Evolutionary conservation across 2,888 invertebrate species (phyloP).

Genomic region (Noctuana brunneofusca): DNA sequence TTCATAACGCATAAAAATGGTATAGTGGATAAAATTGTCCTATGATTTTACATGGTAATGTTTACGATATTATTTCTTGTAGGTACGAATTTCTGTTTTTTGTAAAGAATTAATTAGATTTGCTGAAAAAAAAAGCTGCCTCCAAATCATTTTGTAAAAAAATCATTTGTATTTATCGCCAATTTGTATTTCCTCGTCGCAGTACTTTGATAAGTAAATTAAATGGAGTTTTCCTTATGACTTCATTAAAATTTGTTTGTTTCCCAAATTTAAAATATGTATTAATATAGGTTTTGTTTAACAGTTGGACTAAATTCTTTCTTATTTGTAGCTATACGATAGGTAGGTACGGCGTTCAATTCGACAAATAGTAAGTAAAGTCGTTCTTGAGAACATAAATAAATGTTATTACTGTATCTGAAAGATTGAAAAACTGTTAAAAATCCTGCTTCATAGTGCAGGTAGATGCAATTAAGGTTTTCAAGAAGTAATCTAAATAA

Average conservation of each 20-base stretch:
- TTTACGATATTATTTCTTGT: not conserved
- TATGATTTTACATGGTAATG: no score
- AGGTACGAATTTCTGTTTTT: not conserved
- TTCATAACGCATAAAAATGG: no score
- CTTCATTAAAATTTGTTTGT: not conserved
- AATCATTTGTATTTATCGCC: no score
- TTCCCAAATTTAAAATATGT: not conserved
- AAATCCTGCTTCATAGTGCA: not conserved
- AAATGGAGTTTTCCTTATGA: not conserved
- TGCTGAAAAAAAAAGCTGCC: not conserved
- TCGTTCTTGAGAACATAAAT: not conserved
- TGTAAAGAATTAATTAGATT: not conserved
- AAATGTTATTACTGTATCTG: slow-evolving; percentile 7
- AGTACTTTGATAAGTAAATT: not conserved
- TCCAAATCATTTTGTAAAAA: not conserved
- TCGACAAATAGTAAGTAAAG: no score
- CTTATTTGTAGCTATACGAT: no score
- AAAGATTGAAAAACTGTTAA: slow-evolving; percentile 5
- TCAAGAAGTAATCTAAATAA: not conserved
- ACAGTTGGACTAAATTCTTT: not conserved
- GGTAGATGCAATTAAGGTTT: not conserved
- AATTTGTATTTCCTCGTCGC: not conserved
- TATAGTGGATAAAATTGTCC: no score
- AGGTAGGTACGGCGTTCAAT: no score
- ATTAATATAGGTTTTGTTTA: not conserved